Evolutionary conservation across 2,797 vertebrate genomes (phyloP).

Genomic region (Hyperoplus immaculatus): DNA sequence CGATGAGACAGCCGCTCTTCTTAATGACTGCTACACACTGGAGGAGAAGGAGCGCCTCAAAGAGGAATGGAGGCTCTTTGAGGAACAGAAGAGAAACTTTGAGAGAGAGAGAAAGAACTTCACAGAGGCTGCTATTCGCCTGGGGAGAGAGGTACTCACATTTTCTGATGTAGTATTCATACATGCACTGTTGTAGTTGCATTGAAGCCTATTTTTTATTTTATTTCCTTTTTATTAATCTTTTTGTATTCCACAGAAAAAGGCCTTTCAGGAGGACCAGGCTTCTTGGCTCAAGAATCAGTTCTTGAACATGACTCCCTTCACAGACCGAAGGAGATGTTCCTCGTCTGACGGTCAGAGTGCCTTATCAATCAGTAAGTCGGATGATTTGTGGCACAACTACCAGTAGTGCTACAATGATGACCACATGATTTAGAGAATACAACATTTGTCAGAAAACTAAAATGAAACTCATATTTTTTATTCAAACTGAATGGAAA

Average conservation of each 20-base stretch:
- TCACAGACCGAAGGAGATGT: constrained; percentile 79
- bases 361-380: constrained; percentile 84
- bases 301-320: constrained; percentile 87
- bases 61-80: constrained; percentile 96
- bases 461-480: not conserved
- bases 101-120: constrained; percentile 96
- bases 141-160: constrained; percentile 91
- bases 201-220: not conserved
- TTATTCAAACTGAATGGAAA: not conserved
- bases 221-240: not conserved
- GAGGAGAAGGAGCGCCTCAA: constrained; percentile 97
- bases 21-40: constrained; percentile 95
- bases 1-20: constrained; percentile 92
- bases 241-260: constrained; percentile 74
- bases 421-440: not conserved
- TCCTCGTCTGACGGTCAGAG: constrained; percentile 80
- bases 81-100: constrained; percentile 96
- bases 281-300: constrained; percentile 87
- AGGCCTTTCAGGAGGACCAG: constrained; percentile 84
- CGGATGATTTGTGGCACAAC: not conserved
- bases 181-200: not conserved
- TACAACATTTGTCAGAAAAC: not conserved
- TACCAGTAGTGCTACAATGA: not conserved
- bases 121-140: constrained; percentile 96
- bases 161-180: not conserved